A percentile compares a stretch with the other conserved stretches of the same genome.
Conservation (phyloP, 2,888 invertebrate species). For the Leptinotarsa rubiginosa region DNA sequence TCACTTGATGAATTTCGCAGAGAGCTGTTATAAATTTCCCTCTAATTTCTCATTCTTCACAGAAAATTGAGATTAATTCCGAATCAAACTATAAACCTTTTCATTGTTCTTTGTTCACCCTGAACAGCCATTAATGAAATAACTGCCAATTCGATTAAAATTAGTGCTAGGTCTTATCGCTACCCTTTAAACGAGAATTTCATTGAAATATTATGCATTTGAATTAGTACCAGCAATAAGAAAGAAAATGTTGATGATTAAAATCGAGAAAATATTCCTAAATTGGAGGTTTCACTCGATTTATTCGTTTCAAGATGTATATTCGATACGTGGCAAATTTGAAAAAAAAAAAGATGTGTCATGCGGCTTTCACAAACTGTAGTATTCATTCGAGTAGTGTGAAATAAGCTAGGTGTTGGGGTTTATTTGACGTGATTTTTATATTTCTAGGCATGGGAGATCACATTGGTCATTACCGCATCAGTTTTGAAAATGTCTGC, state of each 20-base stretch:
- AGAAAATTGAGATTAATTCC: neutral
- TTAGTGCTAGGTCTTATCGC: conserved; percentile 1
- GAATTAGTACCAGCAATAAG: neutral
- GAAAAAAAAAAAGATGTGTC: too few species aligned
- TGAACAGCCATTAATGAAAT: neutral
- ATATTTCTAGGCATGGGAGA: too few species aligned
- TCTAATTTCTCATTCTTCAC: neutral
- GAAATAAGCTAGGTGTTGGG: too few species aligned
- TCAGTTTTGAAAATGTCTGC: too few species aligned
- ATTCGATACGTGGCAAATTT: neutral
- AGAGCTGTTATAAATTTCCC: neutral
- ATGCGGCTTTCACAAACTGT: too few species aligned
- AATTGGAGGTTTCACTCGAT: neutral
- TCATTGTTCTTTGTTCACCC: neutral
- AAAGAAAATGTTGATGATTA: neutral
- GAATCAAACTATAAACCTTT: conserved; percentile 6
- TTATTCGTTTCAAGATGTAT: neutral
- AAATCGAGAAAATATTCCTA: neutral
- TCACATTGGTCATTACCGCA: too few species aligned
- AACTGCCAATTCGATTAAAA: conserved; percentile 1
- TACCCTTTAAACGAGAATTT: neutral
- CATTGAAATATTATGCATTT: conserved; percentile 10
- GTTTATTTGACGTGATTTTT: too few species aligned
- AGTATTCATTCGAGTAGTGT: too few species aligned
- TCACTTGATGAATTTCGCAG: too few species aligned